Evolutionary conservation across 2,888 invertebrate genomes (phyloP).

Genomic region (Cephus sareptanus): DNA sequence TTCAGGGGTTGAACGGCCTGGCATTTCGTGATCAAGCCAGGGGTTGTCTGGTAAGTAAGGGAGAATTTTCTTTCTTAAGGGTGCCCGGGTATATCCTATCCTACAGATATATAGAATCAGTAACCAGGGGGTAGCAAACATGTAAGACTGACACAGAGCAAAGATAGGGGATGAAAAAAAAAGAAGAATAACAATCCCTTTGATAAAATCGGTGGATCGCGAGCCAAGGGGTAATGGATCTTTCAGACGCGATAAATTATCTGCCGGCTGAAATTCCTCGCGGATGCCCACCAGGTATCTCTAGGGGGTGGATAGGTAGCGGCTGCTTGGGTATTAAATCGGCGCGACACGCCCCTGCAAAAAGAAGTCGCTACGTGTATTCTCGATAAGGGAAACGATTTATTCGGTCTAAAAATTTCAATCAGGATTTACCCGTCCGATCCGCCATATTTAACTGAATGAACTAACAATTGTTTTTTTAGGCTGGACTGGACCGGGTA

Average conservation of each 20-base stretch:
- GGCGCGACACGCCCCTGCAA: not conserved
- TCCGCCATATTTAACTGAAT: not conserved
- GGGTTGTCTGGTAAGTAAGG: not conserved
- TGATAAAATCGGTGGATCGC: not conserved
- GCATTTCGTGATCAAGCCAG: constrained; percentile 18
- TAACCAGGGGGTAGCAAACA: not conserved
- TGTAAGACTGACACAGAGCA: not conserved
- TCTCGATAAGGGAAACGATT: not conserved
- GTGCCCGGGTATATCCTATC: no score
- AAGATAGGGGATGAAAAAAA: not conserved
- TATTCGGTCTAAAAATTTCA: not conserved
- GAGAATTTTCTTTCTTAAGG: not conserved
- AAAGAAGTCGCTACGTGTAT: not conserved
- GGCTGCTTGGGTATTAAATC: not conserved
- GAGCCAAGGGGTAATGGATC: not conserved
- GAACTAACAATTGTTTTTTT: not conserved
- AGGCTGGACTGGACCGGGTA: not conserved
- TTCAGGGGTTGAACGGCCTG: constrained; percentile 19
- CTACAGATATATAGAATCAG: not conserved
- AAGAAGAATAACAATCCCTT: not conserved
- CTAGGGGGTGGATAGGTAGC: not conserved
- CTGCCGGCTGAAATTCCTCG: not conserved
- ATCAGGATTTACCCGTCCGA: not conserved
- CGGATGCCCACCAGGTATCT: not conserved
- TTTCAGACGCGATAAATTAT: not conserved